Evolutionary conservation across 2,113 vertebrate species (phyloP).

Genomic region (Chloropsis hardwickii): DNA sequence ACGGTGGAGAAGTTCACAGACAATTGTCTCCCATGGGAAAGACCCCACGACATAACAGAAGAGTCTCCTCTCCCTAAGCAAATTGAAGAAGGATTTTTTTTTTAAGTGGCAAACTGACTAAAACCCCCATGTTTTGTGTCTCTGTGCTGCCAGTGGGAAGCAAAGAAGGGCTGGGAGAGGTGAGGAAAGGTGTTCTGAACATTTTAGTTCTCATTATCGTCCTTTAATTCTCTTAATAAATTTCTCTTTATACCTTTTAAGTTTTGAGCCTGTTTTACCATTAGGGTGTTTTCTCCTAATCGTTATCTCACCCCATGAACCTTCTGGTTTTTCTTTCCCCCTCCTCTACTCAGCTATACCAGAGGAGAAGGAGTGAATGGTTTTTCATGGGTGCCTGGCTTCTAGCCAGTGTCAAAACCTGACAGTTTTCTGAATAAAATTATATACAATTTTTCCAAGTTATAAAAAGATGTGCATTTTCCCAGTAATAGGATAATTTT

Average conservation of each 20-base stretch:
- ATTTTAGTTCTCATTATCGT: neutral
- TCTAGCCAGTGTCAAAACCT: neutral
- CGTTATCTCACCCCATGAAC: neutral
- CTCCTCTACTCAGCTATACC: neutral
- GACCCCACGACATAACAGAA: neutral
- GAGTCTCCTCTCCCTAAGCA: neutral
- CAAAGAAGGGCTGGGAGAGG: neutral
- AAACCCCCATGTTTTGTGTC: neutral
- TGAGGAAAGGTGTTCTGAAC: neutral
- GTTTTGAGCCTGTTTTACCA: neutral
- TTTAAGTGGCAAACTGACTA: too few relatives aligned
- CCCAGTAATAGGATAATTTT: neutral
- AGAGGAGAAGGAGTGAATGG: neutral
- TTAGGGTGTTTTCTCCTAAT: neutral
- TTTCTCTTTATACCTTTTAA: neutral
- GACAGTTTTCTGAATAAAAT: neutral
- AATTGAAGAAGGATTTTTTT: neutral
- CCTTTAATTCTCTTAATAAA: neutral
- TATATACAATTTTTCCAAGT: neutral
- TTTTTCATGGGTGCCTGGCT: neutral
- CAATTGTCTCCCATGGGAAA: rapidly evolving
- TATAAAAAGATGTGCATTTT: neutral
- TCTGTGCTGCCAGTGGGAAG: neutral
- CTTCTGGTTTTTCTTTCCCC: neutral
- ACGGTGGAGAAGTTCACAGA: neutral